Evolutionary conservation across 2,797 vertebrate species (phyloP), one percentile per base, ranked within the genome.

Genomic region (Malacoctenus gilli): DNA sequence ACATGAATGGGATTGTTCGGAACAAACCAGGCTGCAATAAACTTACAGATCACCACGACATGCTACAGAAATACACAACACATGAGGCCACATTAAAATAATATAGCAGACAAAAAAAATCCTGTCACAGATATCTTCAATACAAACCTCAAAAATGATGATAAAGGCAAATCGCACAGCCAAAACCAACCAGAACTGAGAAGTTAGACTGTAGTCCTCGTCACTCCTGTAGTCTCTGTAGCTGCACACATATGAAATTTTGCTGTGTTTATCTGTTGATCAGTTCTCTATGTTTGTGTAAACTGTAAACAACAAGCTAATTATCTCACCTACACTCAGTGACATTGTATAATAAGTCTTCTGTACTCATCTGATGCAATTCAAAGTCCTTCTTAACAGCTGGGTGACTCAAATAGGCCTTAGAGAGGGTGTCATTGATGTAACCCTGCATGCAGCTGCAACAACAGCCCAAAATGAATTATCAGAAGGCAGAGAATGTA

Each of bases 101-200:
- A 9, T 13, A 5, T 38, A 1, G 32, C 38, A 10, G 12, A 11
- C 32, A 53, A 5, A 25, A 13, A 28, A 7, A 14, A 12, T 2
- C 37, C 1, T 10, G 1, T 8, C 1, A 48, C 4, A 1, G 2
- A n/a, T 4, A 2, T 20, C 5, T 28, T 28, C 25, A 28, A 6
- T 2, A 73, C 82, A n/a, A 65, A 97, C 96, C 94, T 98, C 95
- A 4, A 98, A 98, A 57, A 97, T 77, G 75, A 98, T 92, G 67
- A 98, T 88, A 28, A 98, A 98, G 63, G 89, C 93, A 12, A 98
- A 93, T 6, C 95, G 93, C 40, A 92, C 83, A 0, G 95, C 95
- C 1, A 98, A 68, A 43, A 98, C 90, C 52, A 94, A 72, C 96
- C 96, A 98, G 89, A 94, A 97, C 80, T 95, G 87, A 21, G 81